Evolutionary conservation across 1,140 invertebrate species (phyloP), one percentile per base, ranked within the genome.

Genomic region (Plodia interpunctella): DNA sequence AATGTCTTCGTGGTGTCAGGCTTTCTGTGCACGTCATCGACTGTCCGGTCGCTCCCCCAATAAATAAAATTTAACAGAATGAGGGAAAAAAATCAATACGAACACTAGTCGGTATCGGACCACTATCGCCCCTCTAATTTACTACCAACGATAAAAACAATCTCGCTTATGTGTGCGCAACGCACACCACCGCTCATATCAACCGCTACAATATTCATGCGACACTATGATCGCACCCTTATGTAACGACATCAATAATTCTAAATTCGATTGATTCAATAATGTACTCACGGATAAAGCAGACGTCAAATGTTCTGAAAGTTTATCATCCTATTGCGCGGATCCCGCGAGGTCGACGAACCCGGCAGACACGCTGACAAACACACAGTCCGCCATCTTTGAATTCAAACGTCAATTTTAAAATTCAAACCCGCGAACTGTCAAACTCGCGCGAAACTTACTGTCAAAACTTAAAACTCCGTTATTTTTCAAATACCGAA

Each of bases 21-120:
- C 66, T 55, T 57, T 32, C 60, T 54, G 62, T 72, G 65, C 72
- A 78, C 79, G 84, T 85, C 78, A 84, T 73, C 68, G 63, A 59
- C 30, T 67, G 68, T 63, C 73, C 80, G 74, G 71, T 72, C 79
- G 77, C 78, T 83, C 83, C 86, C 82, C 80, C 86, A 84, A 88
- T 88, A 87, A 87, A 88, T 86, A 83, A 86, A 88, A 87, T 88
- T 88, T 87, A 85, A 87, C 86, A 83, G 83, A 85, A 88, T 88
- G 86, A 85, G 81, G 86, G 86, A 88, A 88, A 87, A 81, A 88
- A 88, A 88, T 88, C 85, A 85, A 88, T 88, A 88, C 80, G 55
- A 68, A 74, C 74, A 77, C 77, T 77, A 83, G 69, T 76, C 65
- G 62, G 67, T 80, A 87, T 87, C 81, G 82, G 51, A 74, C 78